A percentile compares a stretch with the other conserved stretches of the same genome.
Evolutionary conservation across 2,113 vertebrate genomes (phyloP).

Genomic region (Nicator chloris): DNA sequence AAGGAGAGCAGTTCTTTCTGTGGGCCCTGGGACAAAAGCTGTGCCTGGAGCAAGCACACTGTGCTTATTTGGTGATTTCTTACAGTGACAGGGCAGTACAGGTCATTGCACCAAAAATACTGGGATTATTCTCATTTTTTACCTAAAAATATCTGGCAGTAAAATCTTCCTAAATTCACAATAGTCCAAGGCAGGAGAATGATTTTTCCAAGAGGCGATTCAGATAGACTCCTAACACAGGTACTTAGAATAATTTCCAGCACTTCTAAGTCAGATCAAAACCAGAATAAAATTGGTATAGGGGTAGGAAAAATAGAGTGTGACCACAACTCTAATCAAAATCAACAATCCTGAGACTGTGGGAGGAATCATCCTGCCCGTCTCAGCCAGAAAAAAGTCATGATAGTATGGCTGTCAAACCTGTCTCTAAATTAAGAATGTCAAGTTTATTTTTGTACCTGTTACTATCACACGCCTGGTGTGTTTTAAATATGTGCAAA

Average conservation of each 20-base stretch:
- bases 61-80: not conserved
- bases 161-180: not conserved
- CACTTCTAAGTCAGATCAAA: not conserved
- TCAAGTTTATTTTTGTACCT: not conserved
- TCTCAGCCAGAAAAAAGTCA: not conserved
- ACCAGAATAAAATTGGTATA: not conserved
- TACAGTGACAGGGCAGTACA: not conserved
- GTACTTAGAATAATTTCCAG: not conserved
- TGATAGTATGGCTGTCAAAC: not conserved
- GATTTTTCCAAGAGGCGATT: not conserved
- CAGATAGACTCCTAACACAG: not conserved
- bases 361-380: not conserved
- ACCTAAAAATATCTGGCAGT: not conserved
- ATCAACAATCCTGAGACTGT: not conserved
- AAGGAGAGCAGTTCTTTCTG: not conserved
- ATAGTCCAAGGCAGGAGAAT: not conserved
- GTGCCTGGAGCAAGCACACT: not conserved
- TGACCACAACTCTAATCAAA: not conserved
- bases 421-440: not conserved
- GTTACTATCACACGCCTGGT: not conserved
- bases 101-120: not conserved
- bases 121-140: not conserved
- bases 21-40: not conserved
- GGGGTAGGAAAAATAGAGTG: not conserved
- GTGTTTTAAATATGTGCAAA: not conserved